Conservation (phyloP, 2,113 vertebrate genomes). For the Chaetodon auriga region DNA sequence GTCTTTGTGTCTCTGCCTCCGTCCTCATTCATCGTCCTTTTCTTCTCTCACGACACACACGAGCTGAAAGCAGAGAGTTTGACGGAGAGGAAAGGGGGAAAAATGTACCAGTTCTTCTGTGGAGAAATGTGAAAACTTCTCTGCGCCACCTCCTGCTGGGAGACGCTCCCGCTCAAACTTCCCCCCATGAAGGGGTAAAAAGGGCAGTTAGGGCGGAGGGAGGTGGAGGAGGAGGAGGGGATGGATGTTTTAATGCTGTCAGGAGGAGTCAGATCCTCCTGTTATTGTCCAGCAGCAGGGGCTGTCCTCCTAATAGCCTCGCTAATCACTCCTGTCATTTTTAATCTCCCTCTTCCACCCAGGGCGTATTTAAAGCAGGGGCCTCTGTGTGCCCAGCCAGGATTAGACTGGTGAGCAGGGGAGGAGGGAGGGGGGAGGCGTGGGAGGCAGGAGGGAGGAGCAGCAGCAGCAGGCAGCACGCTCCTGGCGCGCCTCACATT, state of each 20-base stretch:
- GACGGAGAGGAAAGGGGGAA: background rate
- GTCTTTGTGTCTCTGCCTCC: background rate
- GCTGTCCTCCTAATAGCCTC: slow-evolving; percentile 71
- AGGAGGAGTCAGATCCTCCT: slow-evolving; percentile 44
- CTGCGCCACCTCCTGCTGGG: too few species aligned
- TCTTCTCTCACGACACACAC: background rate
- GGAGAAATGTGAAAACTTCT: background rate
- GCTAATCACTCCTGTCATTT: slow-evolving; percentile 82
- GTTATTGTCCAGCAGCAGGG: slow-evolving; percentile 62
- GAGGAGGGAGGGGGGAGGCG: slow-evolving; percentile 9
- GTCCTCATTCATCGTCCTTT: background rate
- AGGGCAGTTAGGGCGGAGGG: background rate
- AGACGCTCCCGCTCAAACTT: background rate
- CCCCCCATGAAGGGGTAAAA: background rate
- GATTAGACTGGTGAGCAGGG: slow-evolving; percentile 73
- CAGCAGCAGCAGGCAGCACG: background rate
- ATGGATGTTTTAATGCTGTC: slow-evolving; percentile 39
- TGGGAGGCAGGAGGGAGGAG: slow-evolving; percentile 4
- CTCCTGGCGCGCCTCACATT: slow-evolving; percentile 70
- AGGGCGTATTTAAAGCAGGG: slow-evolving; percentile 78
- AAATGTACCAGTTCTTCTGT: background rate
- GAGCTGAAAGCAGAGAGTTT: background rate
- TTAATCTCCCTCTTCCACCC: slow-evolving; percentile 78
- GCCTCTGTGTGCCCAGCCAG: slow-evolving; percentile 69
- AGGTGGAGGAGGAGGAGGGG: background rate